A percentile compares a stretch with the other conserved stretches of the same genome.
These are phyloP conservation scores for Melanotaenia nigrans DNA, from an alignment of 2,797 vertebrate genomes.

Conservation along the genomic window DNA sequence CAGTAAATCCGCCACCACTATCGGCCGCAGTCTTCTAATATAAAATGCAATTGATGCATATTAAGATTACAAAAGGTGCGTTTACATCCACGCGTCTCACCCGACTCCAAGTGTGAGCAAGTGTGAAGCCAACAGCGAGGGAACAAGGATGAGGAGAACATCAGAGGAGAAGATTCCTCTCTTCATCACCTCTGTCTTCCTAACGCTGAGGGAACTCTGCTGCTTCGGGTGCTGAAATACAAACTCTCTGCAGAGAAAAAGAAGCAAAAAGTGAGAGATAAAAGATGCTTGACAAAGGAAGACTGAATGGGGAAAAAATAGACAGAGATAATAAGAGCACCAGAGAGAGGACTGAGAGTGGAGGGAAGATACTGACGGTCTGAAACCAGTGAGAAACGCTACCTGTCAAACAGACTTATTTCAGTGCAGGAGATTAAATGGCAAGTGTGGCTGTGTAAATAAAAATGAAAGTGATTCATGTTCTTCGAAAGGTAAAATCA, in stretches of 20 bases:
- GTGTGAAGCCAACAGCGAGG: slow-evolving; percentile 82
- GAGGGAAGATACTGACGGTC: slow-evolving; percentile 16
- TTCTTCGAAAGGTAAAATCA: slow-evolving; percentile 35
- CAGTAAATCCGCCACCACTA: background rate
- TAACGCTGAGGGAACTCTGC: slow-evolving; percentile 75
- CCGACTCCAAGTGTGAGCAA: slow-evolving; percentile 83
- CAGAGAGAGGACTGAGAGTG: slow-evolving; percentile 38
- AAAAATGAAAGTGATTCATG: slow-evolving; percentile 45
- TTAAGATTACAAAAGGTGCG: background rate
- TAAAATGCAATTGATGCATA: background rate
- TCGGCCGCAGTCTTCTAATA: no score
- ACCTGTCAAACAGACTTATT: slow-evolving; percentile 56
- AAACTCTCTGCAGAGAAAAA: slow-evolving; percentile 74
- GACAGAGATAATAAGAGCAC: slow-evolving; percentile 57
- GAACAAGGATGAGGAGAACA: slow-evolving; percentile 79
- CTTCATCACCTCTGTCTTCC: slow-evolving; percentile 83
- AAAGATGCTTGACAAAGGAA: slow-evolving; percentile 31
- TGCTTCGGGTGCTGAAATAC: slow-evolving; percentile 83
- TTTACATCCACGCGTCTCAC: slow-evolving; percentile 58
- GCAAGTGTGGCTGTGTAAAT: slow-evolving; percentile 36
- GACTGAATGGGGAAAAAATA: slow-evolving; percentile 28
- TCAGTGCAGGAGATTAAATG: slow-evolving; percentile 43
- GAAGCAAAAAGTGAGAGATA: slow-evolving; percentile 17
- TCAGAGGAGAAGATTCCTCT: slow-evolving; percentile 82
- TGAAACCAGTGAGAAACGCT: slow-evolving; percentile 37